These are phyloP conservation scores for Corythornis vintsioides DNA, from an alignment of 2,113 vertebrate species.

Conservation along the genomic window DNA sequence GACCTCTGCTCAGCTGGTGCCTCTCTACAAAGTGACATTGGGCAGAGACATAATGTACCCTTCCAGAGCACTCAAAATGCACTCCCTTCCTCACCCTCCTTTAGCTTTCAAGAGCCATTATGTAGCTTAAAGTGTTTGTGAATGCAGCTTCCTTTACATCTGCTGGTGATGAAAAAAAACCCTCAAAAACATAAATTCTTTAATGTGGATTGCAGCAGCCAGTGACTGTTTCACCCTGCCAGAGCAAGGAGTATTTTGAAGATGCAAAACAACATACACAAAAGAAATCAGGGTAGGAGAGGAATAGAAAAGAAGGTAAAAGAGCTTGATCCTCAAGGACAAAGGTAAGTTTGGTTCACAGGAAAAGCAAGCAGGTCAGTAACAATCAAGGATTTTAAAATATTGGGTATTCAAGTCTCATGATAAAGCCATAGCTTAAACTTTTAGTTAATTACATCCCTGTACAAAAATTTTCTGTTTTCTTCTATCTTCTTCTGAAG, in stretches of 20 bases:
- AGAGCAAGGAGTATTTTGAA: background rate
- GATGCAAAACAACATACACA: background rate
- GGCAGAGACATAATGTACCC: slow-evolving; percentile 17
- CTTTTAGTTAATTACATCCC: background rate
- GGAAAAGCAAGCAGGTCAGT: background rate
- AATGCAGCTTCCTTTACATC: slow-evolving; percentile 61
- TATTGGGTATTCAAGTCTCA: background rate
- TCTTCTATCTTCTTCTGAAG: background rate
- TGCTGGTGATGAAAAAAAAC: slow-evolving; percentile 43
- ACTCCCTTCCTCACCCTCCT: slow-evolving; percentile 8
- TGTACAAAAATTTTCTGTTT: background rate
- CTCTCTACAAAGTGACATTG: background rate
- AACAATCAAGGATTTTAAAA: background rate
- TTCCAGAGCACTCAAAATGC: background rate
- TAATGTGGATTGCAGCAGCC: background rate
- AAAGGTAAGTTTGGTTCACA: background rate
- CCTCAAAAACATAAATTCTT: background rate
- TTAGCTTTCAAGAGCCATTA: slow-evolving; percentile 49
- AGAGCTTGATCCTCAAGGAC: background rate
- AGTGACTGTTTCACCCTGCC: background rate
- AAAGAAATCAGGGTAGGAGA: background rate
- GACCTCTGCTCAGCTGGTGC: background rate
- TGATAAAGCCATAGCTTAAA: background rate
- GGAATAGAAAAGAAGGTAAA: background rate
- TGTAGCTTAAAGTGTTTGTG: slow-evolving; percentile 12